Evolutionary conservation across 1,140 invertebrate genomes (phyloP), one percentile per base, ranked within the genome.

Genomic region (Drosophila kohkoa): DNA sequence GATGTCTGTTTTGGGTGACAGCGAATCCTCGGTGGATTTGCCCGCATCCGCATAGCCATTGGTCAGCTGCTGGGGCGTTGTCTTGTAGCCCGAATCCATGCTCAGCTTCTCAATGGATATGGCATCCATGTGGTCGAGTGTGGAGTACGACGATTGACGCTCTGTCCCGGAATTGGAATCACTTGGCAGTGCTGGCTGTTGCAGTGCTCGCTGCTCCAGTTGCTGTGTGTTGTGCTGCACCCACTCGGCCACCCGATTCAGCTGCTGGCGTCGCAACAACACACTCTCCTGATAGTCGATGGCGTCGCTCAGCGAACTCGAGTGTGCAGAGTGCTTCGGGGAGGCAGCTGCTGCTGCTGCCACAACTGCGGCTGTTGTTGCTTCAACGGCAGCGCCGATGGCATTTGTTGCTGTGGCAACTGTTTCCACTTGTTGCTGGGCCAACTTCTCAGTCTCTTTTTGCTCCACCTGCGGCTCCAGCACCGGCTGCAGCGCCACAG

Each of bases 231-330:
- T 95, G 72, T 94, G 94, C 79, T 95, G 94, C 16, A 95, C 95
- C 95, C 95, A 95, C 67, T 96, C 95, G 1, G 95, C 95, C 6
- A 96, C 95, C 66, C 95, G 93, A 15, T 95, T 94, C 46, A 96
- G 85, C 58, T 96, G 95, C 51, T 95, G 94, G 11, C 94, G 94
- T 66, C 94, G 93, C 25, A 95, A 60, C 13, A 92, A 52, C 0
- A 91, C 88, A 32, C 81, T 92, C 75, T 92, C 92, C 69, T 92
- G 90, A 43, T 91, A 83, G 55, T 92, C 88, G 2, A 92, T 92
- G 35, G 59, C 79, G 59, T 90, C 92, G 68, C 86, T 92, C 7
- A 91, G 60, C 1, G 91, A 92, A 63, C 90, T 92, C 2, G 90
- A 92, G 55, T 92, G 92, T 7, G 73, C 76, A 51, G 91, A 92